These are phyloP conservation scores for Xylota segnis DNA, from an alignment of 2,888 invertebrate species.

Conservation along the genomic window DNA sequence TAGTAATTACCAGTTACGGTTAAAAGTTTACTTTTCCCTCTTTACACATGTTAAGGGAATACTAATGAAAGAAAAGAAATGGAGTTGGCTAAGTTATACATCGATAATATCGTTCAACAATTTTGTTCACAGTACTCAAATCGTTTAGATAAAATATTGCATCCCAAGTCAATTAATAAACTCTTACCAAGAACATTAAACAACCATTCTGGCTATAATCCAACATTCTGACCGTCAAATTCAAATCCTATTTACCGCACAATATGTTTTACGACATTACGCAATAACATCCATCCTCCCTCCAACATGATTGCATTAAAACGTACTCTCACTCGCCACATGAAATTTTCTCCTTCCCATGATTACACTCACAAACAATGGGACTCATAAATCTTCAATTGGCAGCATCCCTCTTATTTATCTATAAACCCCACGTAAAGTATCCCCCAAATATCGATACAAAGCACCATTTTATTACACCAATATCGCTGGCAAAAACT, in stretches of 20 bases:
- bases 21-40: too few species aligned
- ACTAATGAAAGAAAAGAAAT: too few species aligned
- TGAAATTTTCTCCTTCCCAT: constrained; percentile 17
- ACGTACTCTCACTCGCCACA: constrained; percentile 7
- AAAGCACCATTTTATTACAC: constrained; percentile 74
- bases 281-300: not conserved
- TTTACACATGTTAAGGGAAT: too few species aligned
- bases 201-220: not conserved
- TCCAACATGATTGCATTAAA: constrained; percentile 36
- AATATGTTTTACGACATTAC: constrained; percentile 21
- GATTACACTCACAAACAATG: constrained; percentile 58
- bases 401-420: constrained; percentile 58
- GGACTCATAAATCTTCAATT: constrained; percentile 72
- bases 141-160: too few species aligned
- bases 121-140: too few species aligned
- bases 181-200: not conserved
- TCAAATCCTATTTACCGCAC: constrained; percentile 17
- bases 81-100: too few species aligned
- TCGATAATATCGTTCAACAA: too few species aligned
- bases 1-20: too few species aligned
- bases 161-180: not conserved
- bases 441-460: constrained; percentile 74
- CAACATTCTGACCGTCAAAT: constrained; percentile 4
- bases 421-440: constrained; percentile 59
- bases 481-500: constrained; percentile 64